Evolutionary conservation across 2,888 invertebrate genomes (phyloP), one percentile per base, ranked within the genome.

Genomic region (Dynastes grantii): DNA sequence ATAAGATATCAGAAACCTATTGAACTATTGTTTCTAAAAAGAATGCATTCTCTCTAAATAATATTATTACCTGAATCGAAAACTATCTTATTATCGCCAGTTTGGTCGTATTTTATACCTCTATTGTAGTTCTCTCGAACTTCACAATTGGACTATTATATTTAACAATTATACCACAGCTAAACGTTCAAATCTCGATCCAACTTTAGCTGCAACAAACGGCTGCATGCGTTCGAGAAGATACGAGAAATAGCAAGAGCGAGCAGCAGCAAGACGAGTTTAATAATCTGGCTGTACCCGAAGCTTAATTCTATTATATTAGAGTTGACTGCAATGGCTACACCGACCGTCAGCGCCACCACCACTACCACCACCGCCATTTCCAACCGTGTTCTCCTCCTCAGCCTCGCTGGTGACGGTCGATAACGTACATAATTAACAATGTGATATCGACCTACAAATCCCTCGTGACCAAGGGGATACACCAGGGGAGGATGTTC

Each of bases 351-450:
- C 16, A 65, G 37, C 65, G 37, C 6, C 65, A 5, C 65, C 37
- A 13, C 8, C 11, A 40, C 63, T 29, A 9, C 32, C 63, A 29
- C 63, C 32, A 37, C 32, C 32, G 32, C 32, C 32, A 37, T 37
- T 37, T 37, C 32, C 32, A 37, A 5, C 5, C 32, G 32, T 37
- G 32, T 37, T 37, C 32, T 37, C 32, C 5, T 37, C 37, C 65
- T n/a, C n/a, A 8, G 3, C 85, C 84, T 83, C 83, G 83, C 55
- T 55, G n/a, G 55, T 84, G 83, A 83, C 85, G 87, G 86, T 87
- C 87, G 87, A 87, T 88, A 87, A 84, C 85, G 84, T 88, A 87
- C 87, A 87, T 88, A 88, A 88, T 88, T 88, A 87, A 88, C 88
- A 87, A 87, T 87, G 87, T 87, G 86, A 87, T 88, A 88, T 88